A percentile compares a stretch with the other conserved stretches of the same genome.
Evolutionary conservation across 2,888 invertebrate species (phyloP).

Genomic region (Drosophila lacicola): DNA sequence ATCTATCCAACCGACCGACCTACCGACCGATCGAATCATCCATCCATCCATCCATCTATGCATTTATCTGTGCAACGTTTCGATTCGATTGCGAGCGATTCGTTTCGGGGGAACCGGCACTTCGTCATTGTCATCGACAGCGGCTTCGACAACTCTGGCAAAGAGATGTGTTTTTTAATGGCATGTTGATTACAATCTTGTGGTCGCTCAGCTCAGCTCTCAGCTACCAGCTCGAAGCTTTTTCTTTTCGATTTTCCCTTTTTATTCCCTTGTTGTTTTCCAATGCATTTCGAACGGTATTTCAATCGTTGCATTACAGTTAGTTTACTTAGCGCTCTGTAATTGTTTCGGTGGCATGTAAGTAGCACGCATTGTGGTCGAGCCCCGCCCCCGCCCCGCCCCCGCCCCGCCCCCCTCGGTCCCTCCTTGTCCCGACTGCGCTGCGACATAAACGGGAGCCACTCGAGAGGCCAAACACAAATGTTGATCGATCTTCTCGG

Average conservation of each 20-base stretch:
- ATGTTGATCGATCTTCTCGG: slow-evolving; percentile 80
- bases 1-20: background rate
- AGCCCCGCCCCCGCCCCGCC: background rate
- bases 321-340: slow-evolving; percentile 80
- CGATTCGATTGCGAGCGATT: slow-evolving; percentile 53
- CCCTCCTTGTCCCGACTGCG: too few relatives aligned
- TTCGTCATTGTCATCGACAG: slow-evolving; percentile 79
- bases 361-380: slow-evolving; percentile 75
- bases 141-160: slow-evolving; percentile 74
- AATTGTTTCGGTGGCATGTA: slow-evolving; percentile 80
- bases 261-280: slow-evolving; percentile 16
- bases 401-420: background rate
- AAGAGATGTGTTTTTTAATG: slow-evolving; percentile 78
- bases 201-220: slow-evolving; percentile 39
- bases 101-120: slow-evolving; percentile 57
- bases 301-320: slow-evolving; percentile 76
- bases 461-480: slow-evolving; percentile 72
- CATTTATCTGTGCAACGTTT: slow-evolving; percentile 52
- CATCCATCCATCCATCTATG: slow-evolving; percentile 3
- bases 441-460: slow-evolving; percentile 75
- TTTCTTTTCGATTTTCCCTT: slow-evolving; percentile 57
- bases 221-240: slow-evolving; percentile 38
- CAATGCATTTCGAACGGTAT: slow-evolving; percentile 70
- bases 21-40: background rate
- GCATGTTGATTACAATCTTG: slow-evolving; percentile 82